Evolutionary conservation across 1,140 invertebrate species (phyloP), one percentile per base, ranked within the genome.

Genomic region (Cheumatopsyche charites): DNA sequence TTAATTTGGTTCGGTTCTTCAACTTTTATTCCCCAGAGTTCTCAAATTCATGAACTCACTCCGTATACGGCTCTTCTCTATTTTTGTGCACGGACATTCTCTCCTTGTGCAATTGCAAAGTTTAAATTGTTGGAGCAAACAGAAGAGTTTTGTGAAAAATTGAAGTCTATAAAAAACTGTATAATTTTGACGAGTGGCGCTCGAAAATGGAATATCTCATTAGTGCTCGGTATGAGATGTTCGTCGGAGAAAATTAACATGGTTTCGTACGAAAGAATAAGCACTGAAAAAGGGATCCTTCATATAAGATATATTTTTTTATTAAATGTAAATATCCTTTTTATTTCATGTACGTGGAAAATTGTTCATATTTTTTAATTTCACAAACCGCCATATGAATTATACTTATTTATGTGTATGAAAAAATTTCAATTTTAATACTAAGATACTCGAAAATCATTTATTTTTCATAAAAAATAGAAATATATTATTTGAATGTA

Each of bases 171-270:
- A 58, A 58, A 52, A 58, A 58, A 58, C 19, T 25, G 55, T 58
- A 58, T 58, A 63, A 63, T 63, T 63, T 63, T 63, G 26, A 41
- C 13, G 36, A 42, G 29, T 41, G 62, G 29, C 9, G n/a, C 62
- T 63, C 62, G 15, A 63, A 63, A 63, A 63, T 41, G 62, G 42
- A 63, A 63, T 63, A 63, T 63, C 41, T 63, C 62, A 63, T 63
- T 63, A 63, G 41, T 9, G 62, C 23, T 42, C 29, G 19, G 41
- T 25, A 41, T 17, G 36, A 43, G 41, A 63, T 42, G 62, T 43
- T 43, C 58, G 4, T 25, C 13, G 62, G 12, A 19, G 19, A 62
- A 43, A 63, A 63, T 63, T 63, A 63, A 63, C 17, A 58, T 23
- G 23, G 55, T 25, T 58, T 7, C 19, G n/a, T 15, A 52, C 47